Percentiles rank a stretch among this genome's conserved stretches.
Evolutionary conservation across 1,140 invertebrate genomes (phyloP).

Genomic region (Zaprionus vittiger): DNA sequence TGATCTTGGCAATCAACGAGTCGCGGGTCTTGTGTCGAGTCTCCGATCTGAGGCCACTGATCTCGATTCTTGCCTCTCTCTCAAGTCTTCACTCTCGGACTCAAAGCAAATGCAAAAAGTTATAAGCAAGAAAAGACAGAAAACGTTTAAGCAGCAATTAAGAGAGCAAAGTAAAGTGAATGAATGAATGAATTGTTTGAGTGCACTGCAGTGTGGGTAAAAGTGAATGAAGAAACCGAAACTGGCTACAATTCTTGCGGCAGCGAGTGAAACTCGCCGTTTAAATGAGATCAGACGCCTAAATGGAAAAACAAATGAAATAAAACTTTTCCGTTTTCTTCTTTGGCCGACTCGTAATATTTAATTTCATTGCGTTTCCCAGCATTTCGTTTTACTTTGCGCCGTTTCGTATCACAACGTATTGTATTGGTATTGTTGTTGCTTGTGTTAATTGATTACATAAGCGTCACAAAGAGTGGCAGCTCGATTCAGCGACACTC

Average conservation of each 20-base stretch:
- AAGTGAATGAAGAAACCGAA: conserved; percentile 4
- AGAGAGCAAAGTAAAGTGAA: conserved; percentile 15
- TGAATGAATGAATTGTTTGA: conserved; percentile 7
- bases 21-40: neutral
- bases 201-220: neutral
- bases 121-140: conserved; percentile 38
- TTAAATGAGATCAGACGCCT: neutral
- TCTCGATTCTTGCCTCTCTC: neutral
- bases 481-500: conserved; percentile 29
- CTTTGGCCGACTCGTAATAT: neutral
- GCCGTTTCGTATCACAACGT: conserved; percentile 31
- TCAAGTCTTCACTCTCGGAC: neutral
- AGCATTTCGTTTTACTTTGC: conserved; percentile 25
- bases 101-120: conserved; percentile 10
- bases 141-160: conserved; percentile 23
- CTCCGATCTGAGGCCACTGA: neutral
- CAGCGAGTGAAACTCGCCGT: neutral
- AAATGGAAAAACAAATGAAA: conserved; percentile 19
- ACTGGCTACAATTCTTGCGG: neutral
- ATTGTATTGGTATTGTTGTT: conserved; percentile 38
- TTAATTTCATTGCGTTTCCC: neutral
- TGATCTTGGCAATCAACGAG: conserved; percentile 62
- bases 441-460: conserved; percentile 78
- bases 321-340: conserved; percentile 33
- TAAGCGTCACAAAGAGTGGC: conserved; percentile 58